Conservation (phyloP, 2,797 vertebrate species). For the Gymnoscopelus braueri region DNA sequence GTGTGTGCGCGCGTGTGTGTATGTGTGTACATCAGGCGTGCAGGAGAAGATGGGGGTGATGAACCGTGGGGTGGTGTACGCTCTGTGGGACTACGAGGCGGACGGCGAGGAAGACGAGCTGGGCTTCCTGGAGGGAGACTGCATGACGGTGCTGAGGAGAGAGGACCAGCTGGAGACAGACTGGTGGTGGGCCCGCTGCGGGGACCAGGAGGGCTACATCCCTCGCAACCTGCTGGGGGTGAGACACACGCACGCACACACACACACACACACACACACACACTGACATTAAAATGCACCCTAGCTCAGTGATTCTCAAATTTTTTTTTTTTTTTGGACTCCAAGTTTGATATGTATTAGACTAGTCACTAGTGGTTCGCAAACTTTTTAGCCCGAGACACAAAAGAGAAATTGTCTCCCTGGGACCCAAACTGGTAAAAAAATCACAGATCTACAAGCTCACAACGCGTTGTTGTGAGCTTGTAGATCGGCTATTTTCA, state of each 20-base stretch:
- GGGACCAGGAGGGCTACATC: conserved; percentile 88
- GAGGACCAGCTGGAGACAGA: conserved; percentile 89
- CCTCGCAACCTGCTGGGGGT: conserved; percentile 95
- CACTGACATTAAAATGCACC: too few species aligned
- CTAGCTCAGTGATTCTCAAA: too few species aligned
- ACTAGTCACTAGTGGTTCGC: too few species aligned
- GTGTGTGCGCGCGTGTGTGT: conserved; percentile 7
- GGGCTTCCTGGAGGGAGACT: conserved; percentile 88
- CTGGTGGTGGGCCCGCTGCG: conserved; percentile 96
- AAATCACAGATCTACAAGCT: too few species aligned
- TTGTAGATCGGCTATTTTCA: too few species aligned
- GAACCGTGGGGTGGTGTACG: conserved; percentile 94
- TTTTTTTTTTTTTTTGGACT: too few species aligned
- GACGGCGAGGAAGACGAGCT: conserved; percentile 89
- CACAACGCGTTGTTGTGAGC: too few species aligned
- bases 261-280: too few species aligned
- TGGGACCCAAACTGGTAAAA: too few species aligned
- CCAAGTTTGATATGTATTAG: too few species aligned
- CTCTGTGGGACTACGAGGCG: conserved; percentile 90
- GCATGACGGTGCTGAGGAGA: conserved; percentile 87
- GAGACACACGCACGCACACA: conserved; percentile 14
- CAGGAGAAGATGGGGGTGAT: conserved; percentile 99
- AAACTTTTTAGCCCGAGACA: too few species aligned
- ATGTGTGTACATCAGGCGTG: conserved; percentile 80
- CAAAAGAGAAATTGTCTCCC: too few species aligned